phyloP scores from a whole-genome alignment of 2,797 vertebrate species.

The Mormyrops boulengeri region DNA sequence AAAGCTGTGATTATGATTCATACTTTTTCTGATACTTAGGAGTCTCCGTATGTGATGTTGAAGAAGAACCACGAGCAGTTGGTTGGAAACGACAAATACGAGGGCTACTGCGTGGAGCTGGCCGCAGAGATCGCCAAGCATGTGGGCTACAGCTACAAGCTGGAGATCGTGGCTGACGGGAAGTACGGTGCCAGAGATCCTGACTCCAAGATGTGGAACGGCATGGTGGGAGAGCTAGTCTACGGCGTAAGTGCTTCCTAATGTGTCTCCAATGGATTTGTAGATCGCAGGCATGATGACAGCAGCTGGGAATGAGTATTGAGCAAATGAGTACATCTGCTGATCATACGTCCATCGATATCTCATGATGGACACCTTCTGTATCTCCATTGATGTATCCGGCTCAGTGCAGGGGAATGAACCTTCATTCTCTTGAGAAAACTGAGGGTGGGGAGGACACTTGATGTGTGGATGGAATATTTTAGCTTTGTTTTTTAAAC shows the following conservation, averaged over 20 bases:
- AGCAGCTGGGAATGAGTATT: background rate
- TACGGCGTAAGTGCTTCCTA: constrained; percentile 78
- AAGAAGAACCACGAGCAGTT: constrained; percentile 95
- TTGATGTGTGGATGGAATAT: background rate
- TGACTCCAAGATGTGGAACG: constrained; percentile 93
- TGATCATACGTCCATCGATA: background rate
- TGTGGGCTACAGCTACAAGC: constrained; percentile 89
- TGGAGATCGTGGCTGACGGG: constrained; percentile 89
- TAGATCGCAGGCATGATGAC: background rate
- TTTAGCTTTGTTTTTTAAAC: background rate
- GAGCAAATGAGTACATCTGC: background rate
- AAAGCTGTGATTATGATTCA: background rate
- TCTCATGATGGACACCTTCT: background rate
- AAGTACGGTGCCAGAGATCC: constrained; percentile 91
- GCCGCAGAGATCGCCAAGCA: constrained; percentile 96
- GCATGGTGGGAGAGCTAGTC: constrained; percentile 97
- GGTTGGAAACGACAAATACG: constrained; percentile 85
- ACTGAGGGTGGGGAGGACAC: background rate
- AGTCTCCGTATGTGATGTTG: constrained; percentile 95
- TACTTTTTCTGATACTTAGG: constrained; percentile 53
- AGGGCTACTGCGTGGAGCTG: constrained; percentile 95
- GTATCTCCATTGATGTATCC: background rate
- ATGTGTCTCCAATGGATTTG: background rate
- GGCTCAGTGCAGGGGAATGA: background rate
- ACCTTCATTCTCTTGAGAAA: background rate